A percentile compares a stretch with the other conserved stretches of the same genome.
These are phyloP conservation scores for Brachionus manjavacas DNA, from an alignment of 1,140 invertebrate species.

Conservation along the genomic window DNA sequence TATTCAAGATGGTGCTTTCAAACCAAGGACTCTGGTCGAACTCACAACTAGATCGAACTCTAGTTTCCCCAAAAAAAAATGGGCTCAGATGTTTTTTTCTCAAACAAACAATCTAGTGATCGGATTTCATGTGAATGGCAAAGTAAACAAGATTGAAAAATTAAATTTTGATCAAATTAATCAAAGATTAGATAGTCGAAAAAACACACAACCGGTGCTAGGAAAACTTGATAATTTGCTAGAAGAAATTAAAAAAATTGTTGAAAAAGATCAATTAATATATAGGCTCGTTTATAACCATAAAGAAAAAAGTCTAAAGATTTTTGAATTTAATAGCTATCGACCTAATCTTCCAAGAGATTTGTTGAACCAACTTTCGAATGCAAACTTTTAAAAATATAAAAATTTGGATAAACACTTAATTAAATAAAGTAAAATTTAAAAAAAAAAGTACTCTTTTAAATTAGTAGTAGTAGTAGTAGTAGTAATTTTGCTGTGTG, in stretches of 20 bases:
- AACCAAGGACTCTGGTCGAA: not conserved
- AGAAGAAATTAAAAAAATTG: not conserved
- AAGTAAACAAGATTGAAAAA: not conserved
- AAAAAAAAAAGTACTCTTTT: no score
- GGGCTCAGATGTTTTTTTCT: slow-evolving; percentile 7
- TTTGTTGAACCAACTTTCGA: not conserved
- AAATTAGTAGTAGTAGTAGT: no score
- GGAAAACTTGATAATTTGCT: slow-evolving; percentile 7
- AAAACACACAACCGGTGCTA: not conserved
- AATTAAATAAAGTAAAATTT: no score
- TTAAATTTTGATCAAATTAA: not conserved
- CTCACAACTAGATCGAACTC: not conserved
- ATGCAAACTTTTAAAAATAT: not conserved
- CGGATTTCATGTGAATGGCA: not conserved
- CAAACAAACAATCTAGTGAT: not conserved
- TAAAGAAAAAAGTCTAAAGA: not conserved
- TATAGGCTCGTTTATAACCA: not conserved
- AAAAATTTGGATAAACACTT: not conserved
- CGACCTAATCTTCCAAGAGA: not conserved
- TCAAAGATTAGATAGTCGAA: not conserved
- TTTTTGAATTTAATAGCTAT: not conserved
- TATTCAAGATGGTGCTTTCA: not conserved
- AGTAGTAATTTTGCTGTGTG: no score
- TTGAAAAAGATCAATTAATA: not conserved
- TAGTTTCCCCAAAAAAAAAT: not conserved